A percentile compares a stretch with the other conserved stretches of the same genome.
These are phyloP conservation scores for Amyelois transitella DNA, from an alignment of 1,140 invertebrate species.

Conservation along the genomic window DNA sequence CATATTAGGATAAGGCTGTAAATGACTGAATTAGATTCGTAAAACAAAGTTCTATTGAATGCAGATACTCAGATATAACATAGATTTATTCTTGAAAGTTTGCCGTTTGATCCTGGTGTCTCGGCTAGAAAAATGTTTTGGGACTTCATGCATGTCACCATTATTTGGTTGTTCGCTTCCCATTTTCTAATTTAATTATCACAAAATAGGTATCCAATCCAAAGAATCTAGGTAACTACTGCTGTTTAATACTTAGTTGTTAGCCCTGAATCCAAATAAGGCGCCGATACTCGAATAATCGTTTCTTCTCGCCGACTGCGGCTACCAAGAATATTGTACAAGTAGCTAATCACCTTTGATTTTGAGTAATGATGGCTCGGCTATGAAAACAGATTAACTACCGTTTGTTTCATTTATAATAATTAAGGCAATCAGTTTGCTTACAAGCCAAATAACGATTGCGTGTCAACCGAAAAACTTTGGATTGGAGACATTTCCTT, in stretches of 20 bases:
- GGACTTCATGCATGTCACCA: too few relatives aligned
- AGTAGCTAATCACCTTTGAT: conserved; percentile 14
- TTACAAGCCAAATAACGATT: conserved; percentile 20
- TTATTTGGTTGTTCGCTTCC: too few relatives aligned
- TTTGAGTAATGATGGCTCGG: conserved; percentile 25
- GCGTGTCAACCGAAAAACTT: conserved; percentile 12
- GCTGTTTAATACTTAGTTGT: neutral
- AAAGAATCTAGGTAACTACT: neutral
- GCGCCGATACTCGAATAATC: neutral
- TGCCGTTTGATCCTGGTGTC: too few relatives aligned
- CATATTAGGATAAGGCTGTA: neutral
- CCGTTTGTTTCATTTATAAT: conserved; percentile 25
- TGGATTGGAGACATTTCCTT: neutral
- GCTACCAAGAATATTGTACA: neutral
- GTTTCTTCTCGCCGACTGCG: neutral
- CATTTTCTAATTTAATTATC: too few relatives aligned
- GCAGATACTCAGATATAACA: too few relatives aligned
- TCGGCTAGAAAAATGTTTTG: too few relatives aligned
- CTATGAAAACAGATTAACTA: conserved; percentile 23
- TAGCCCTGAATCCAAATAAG: neutral
- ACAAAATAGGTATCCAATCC: too few relatives aligned
- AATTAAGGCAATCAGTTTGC: conserved; percentile 20
- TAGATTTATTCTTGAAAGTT: too few relatives aligned
- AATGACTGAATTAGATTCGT: neutral
- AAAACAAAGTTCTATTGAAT: too few relatives aligned